These are phyloP conservation scores for Ornithoptera priamus DNA, from an alignment of 2,888 invertebrate species.

Conservation along the genomic window DNA sequence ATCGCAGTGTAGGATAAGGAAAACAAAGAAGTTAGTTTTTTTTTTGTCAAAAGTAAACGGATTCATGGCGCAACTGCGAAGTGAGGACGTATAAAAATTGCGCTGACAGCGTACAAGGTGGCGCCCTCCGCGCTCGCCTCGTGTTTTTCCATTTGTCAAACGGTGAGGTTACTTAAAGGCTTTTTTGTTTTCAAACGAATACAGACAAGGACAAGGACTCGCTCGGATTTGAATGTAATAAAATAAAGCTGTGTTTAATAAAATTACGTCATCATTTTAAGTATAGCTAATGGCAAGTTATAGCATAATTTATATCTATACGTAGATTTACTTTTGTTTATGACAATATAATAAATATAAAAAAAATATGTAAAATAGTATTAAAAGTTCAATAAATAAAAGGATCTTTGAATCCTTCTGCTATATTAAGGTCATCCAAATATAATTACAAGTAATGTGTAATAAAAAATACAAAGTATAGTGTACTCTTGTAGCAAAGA, in stretches of 20 bases:
- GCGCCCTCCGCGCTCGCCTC: slow-evolving; percentile 52
- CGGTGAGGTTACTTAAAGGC: slow-evolving; percentile 39
- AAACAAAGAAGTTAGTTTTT: slow-evolving; percentile 4
- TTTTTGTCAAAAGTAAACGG: slow-evolving; percentile 33
- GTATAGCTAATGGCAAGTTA: too few relatives aligned
- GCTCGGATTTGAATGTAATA: slow-evolving; percentile 19
- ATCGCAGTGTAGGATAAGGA: too few relatives aligned
- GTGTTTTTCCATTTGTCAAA: slow-evolving; percentile 59
- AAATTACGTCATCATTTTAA: neutral
- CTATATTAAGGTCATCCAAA: too few relatives aligned
- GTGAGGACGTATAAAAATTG: slow-evolving; percentile 57
- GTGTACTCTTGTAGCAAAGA: neutral
- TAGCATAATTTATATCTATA: too few relatives aligned
- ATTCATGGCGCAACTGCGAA: slow-evolving; percentile 38
- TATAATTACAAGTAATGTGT: too few relatives aligned
- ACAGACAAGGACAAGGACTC: slow-evolving; percentile 37
- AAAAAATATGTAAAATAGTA: too few relatives aligned
- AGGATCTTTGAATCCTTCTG: too few relatives aligned
- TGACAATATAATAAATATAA: too few relatives aligned
- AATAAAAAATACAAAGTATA: neutral
- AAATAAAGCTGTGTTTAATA: slow-evolving; percentile 24
- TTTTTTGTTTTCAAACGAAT: slow-evolving; percentile 28
- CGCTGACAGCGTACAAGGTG: slow-evolving; percentile 54
- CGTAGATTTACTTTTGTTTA: too few relatives aligned
- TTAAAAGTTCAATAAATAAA: too few relatives aligned